Evolutionary conservation across 2,888 invertebrate genomes (phyloP).

Genomic region (Chesias legatella): DNA sequence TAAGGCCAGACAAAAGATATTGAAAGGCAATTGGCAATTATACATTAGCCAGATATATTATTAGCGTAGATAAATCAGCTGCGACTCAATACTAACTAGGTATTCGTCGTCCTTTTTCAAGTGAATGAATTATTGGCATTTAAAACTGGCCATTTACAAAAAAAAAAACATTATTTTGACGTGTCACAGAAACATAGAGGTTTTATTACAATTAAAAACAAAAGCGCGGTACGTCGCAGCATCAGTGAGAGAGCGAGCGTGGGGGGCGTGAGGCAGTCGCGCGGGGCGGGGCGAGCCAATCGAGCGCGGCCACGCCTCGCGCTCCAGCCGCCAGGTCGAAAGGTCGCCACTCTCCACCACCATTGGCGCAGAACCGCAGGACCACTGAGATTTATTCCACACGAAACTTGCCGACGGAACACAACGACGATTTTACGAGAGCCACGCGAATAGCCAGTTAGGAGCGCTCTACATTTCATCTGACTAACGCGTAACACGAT

Average conservation of each 20-base stretch:
- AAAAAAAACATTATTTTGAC: conserved; percentile 19
- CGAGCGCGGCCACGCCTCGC: conserved; percentile 73
- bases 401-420: conserved; percentile 8
- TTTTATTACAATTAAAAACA: conserved; percentile 24
- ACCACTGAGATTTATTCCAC: conserved; percentile 32
- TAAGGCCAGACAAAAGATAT: no score
- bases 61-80: no score
- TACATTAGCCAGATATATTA: no score
- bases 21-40: no score
- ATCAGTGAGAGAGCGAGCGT: conserved; percentile 41
- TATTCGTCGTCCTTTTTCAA: not conserved
- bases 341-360: conserved; percentile 55
- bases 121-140: conserved; percentile 8
- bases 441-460: conserved; percentile 1
- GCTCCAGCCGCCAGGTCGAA: conserved; percentile 65
- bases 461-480: conserved; percentile 7
- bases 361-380: conserved; percentile 53
- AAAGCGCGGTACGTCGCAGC: conserved; percentile 33
- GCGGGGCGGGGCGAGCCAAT: conserved; percentile 67
- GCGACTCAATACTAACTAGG: no score
- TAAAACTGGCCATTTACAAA: conserved; percentile 3
- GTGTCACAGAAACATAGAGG: conserved; percentile 20
- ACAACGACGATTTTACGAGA: conserved; percentile 10
- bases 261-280: conserved; percentile 51
- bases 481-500: conserved; percentile 6